Evolutionary conservation across 2,797 vertebrate species (phyloP).

Genomic region (Amphiprion clarkii): DNA sequence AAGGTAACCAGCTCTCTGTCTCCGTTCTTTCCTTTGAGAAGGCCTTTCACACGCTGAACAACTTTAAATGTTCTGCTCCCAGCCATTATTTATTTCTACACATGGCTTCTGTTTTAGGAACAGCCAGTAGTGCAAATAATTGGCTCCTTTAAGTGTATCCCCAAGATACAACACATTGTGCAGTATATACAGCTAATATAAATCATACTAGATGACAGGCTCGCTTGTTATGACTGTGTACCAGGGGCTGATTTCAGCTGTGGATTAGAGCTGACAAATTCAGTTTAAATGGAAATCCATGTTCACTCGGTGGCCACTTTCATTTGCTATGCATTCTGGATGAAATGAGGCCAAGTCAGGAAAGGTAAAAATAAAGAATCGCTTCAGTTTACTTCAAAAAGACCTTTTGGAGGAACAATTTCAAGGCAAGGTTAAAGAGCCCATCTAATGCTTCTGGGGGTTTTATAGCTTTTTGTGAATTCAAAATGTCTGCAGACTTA

Average conservation of each 20-base stretch:
- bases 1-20: constrained; percentile 88
- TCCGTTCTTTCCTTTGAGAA: constrained; percentile 53
- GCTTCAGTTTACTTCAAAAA: background rate
- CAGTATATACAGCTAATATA: constrained; percentile 30
- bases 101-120: constrained; percentile 68
- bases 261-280: background rate
- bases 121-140: constrained; percentile 67
- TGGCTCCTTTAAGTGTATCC: constrained; percentile 56
- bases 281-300: constrained; percentile 5
- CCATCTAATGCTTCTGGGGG: too few relatives aligned
- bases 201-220: constrained; percentile 40
- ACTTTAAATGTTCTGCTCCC: constrained; percentile 57
- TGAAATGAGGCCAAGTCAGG: constrained; percentile 1
- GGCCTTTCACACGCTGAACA: constrained; percentile 69
- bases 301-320: background rate
- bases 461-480: too few relatives aligned
- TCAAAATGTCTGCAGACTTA: too few relatives aligned
- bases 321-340: background rate
- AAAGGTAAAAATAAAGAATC: background rate
- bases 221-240: constrained; percentile 11
- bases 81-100: constrained; percentile 65
- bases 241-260: constrained; percentile 11
- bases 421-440: background rate
- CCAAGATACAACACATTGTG: constrained; percentile 54
- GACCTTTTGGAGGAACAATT: background rate